Base-by-base conservation (phyloP, 2,888 invertebrate genomes). In the Hyalella azteca region DNA sequence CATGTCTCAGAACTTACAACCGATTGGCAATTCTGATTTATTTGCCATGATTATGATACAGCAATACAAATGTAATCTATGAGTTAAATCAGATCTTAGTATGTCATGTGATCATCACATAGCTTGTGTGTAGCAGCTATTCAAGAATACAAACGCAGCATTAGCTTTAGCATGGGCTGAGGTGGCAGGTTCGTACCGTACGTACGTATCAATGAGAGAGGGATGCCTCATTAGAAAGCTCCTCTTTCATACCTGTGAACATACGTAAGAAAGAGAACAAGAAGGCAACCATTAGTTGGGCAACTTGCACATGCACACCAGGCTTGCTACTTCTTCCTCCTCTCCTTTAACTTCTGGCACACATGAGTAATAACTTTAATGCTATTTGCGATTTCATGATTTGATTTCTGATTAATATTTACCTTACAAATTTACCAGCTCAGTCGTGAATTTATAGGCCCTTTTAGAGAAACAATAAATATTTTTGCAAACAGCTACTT, bases 241-340 rank as follows among this genome's bases (percentile, higher is more conserved):
- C 75, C 75, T 26, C 41, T 26, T 75, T 75, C 75, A 75, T 29
- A 75, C 75, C 75, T 75, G 75, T 41, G 75, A 41, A 75, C 75
- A 75, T 32, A 75, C 45, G 22, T 29, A 75, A 75, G 75, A 75
- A 29, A 75, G 75, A 75, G 45, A 45, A 75, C 75, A 75, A 66
- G 66, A 66, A 66, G 66, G 66, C 66, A 36, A 36, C 66, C 66
- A 66, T 66, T 66, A 66, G 66, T 66, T 36, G 36, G 36, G 66
- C 32, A 45, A 66, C 66, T 32, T 66, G 66, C 66, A 66, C 66
- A 36, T 54, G 54, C 54, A 54, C 54, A 54, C 26, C 54, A 54
- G 26, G 29, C n/a, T n/a, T n/a, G n/a, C n/a, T 26, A 54, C 54
- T 3, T 54, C 22, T 26, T 49, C 19, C 49, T 49, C 15, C 15